Conservation (phyloP, 2,113 vertebrate genomes). For the human region GRCh38 chr12:94773001-94773500, state of each 20-base stretch:
- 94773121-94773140: background rate
- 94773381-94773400: background rate
- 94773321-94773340: background rate
- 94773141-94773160: background rate
- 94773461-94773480: too few relatives aligned
- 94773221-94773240: background rate
- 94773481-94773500: too few relatives aligned
- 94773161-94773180: background rate
- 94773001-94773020: background rate
- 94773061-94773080: background rate
- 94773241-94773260: background rate
- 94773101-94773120: background rate
- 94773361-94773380: background rate
- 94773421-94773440: too few relatives aligned
- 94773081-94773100: background rate
- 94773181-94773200: rapidly evolving
- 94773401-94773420: too few relatives aligned
- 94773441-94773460: too few relatives aligned
- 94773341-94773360: background rate
- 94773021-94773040: background rate
- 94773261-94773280: background rate
- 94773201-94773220: background rate
- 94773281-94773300: background rate
- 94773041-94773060: background rate
- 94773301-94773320: background rate